Conservation (phyloP, 2,113 vertebrate species). For the Ameiurus melas region DNA sequence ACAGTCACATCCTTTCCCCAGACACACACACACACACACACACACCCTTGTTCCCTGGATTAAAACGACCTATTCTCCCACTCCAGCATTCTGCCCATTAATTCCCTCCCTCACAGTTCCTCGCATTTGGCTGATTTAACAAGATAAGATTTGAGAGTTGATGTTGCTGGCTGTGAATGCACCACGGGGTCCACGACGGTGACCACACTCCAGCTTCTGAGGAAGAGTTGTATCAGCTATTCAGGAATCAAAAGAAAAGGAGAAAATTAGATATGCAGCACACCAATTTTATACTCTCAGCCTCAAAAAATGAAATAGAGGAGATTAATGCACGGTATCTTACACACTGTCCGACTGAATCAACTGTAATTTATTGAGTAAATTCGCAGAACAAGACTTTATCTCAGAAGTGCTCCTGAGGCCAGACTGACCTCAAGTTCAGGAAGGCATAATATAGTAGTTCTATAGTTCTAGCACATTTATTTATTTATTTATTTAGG, state of each 20-base stretch:
- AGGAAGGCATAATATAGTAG: slow-evolving; percentile 72
- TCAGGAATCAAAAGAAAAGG: slow-evolving; percentile 74
- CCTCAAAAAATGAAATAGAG: slow-evolving; percentile 85
- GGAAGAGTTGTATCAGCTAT: slow-evolving; percentile 91
- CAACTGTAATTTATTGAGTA: slow-evolving; percentile 91
- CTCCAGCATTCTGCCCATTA: slow-evolving; percentile 80
- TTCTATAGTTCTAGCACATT: neutral
- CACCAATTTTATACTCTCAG: slow-evolving; percentile 90
- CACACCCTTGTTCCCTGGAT: slow-evolving; percentile 44
- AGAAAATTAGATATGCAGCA: slow-evolving; percentile 96
- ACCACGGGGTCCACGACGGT: slow-evolving; percentile 81
- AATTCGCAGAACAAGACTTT: slow-evolving; percentile 89
- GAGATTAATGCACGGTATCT: slow-evolving; percentile 93
- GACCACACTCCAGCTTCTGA: slow-evolving; percentile 79
- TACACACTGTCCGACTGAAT: slow-evolving; percentile 88
- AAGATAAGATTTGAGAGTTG: slow-evolving; percentile 97
- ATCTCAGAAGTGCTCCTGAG: slow-evolving; percentile 86
- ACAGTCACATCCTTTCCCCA: slow-evolving; percentile 33
- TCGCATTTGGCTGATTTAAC: slow-evolving; percentile 98
- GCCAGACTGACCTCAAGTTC: slow-evolving; percentile 86
- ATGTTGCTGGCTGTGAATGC: slow-evolving; percentile 95
- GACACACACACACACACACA: slow-evolving; percentile 28
- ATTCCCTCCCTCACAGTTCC: slow-evolving; percentile 88
- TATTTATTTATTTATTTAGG: neutral
- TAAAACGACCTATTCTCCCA: slow-evolving; percentile 59